phyloP scores from a whole-genome alignment of 2,797 vertebrate species.

The Numenius phaeopus region DNA sequence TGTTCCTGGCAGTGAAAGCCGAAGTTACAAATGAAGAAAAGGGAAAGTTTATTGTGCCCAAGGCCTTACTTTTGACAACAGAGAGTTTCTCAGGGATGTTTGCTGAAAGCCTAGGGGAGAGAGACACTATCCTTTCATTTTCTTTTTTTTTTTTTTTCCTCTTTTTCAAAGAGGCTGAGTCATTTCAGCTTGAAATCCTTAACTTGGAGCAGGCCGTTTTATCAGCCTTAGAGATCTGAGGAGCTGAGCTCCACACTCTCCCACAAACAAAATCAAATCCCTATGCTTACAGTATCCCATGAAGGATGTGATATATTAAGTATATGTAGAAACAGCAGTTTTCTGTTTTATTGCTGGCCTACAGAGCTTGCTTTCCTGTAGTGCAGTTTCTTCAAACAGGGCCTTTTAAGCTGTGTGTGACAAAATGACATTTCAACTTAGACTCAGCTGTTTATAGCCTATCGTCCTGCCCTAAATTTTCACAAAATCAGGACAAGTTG shows the following conservation, averaged over 20 bases:
- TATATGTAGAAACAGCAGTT: neutral
- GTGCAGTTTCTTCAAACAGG: neutral
- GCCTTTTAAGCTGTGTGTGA: neutral
- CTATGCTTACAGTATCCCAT: neutral
- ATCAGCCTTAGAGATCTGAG: neutral
- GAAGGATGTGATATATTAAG: neutral
- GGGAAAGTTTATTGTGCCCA: neutral
- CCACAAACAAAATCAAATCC: neutral
- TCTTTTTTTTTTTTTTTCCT: neutral
- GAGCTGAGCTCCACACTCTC: neutral
- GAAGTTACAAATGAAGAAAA: neutral
- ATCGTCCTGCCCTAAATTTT: neutral
- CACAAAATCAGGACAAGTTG: neutral
- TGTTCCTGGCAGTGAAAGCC: neutral
- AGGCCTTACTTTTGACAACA: neutral
- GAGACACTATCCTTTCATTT: neutral
- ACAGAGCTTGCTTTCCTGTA: neutral
- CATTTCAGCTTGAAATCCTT: neutral
- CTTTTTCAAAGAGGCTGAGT: neutral
- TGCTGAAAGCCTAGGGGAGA: neutral
- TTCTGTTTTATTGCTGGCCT: neutral
- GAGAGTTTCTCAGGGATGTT: neutral
- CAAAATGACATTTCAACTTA: neutral
- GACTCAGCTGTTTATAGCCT: neutral
- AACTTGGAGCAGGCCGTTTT: neutral